Base-by-base conservation (phyloP, 2,888 invertebrate species). In the Pseudococcus viburni region DNA sequence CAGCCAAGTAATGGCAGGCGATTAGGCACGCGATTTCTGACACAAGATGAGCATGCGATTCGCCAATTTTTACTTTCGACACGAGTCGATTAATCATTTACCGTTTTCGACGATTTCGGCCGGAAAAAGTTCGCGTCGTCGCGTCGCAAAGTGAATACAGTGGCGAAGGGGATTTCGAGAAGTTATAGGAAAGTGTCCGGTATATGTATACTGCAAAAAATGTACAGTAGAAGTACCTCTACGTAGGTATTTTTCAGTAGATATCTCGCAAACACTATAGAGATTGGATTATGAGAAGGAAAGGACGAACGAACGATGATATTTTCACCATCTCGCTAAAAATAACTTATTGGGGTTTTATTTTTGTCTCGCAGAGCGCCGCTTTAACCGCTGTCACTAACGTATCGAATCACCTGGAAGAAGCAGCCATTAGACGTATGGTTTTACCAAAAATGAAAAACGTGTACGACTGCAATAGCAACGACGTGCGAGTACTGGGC, bases 351-450 rank as follows among this genome's bases (percentile, higher is more conserved):
- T 17, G 12, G 15, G 4, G 11, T 51, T 17, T 15, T 51, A 15
- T 51, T 51, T 51, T 15, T 0, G 17, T 15, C 17, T 12, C 17
- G 9, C n/a, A 98, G 97, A 96, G 96, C 91, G 97, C 98, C 39
- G 96, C 98, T 9, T 93, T 98, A 90, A 95, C 96, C 89, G 96
- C 97, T 46, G 95, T 97, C 15, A 95, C 96, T 89, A 96, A 96
- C 91, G 96, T 97, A 17, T 94, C 96, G 77, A 96, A 96, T 90
- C 95, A 95, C 91, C 93, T 98, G 90, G 96, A 97, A 90, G 97
- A 98, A 91, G 94, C 94, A 89, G 94, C 96, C 48, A 94, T 98
- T 90, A 94, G 95, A 89, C 94, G 94, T 90, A 95, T 96, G 92
- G 95, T 98, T 39, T 92, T 98, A 90, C 96, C 95, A 0, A 96